Percentiles rank a stretch among this genome's conserved stretches.
Conservation (phyloP, 2,888 invertebrate genomes). For the Caradrina clavipalpis region DNA sequence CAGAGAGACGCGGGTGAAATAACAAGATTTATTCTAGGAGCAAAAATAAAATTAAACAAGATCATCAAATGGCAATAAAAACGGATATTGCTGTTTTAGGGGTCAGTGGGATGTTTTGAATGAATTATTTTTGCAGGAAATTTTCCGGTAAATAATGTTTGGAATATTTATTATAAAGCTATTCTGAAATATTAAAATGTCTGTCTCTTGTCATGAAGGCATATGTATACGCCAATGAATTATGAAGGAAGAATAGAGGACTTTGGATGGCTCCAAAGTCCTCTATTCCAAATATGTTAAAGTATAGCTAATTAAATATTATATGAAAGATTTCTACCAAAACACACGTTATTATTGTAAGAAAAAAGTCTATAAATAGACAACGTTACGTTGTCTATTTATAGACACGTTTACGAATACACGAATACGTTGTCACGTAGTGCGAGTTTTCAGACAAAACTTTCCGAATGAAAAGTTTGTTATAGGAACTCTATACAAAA, state of each 20-base stretch:
- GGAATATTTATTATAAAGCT: no score
- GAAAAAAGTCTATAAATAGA: constrained; percentile 5
- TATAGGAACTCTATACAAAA: constrained; percentile 42
- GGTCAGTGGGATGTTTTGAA: constrained; percentile 24
- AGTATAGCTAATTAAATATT: background rate
- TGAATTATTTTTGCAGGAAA: constrained; percentile 2
- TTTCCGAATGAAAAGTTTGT: constrained; percentile 48
- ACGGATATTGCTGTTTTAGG: constrained; percentile 50
- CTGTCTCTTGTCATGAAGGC: no score
- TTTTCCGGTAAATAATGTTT: no score
- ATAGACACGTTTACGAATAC: no score
- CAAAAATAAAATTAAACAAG: constrained; percentile 59
- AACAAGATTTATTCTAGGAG: constrained; percentile 46
- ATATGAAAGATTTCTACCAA: background rate
- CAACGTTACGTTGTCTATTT: no score
- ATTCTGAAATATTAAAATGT: no score
- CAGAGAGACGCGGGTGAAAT: constrained; percentile 27
- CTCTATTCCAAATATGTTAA: background rate
- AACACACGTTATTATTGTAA: background rate
- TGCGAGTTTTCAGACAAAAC: constrained; percentile 11
- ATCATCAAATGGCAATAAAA: constrained; percentile 56
- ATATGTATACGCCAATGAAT: no score
- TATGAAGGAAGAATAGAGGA: no score
- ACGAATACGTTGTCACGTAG: constrained; percentile 27
- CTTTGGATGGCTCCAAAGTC: no score